Percentiles rank a stretch among this genome's conserved stretches.
phyloP scores from a whole-genome alignment of 37 sponge, comb jelly and placozoan species.

The Hormiphora californensis region DNA sequence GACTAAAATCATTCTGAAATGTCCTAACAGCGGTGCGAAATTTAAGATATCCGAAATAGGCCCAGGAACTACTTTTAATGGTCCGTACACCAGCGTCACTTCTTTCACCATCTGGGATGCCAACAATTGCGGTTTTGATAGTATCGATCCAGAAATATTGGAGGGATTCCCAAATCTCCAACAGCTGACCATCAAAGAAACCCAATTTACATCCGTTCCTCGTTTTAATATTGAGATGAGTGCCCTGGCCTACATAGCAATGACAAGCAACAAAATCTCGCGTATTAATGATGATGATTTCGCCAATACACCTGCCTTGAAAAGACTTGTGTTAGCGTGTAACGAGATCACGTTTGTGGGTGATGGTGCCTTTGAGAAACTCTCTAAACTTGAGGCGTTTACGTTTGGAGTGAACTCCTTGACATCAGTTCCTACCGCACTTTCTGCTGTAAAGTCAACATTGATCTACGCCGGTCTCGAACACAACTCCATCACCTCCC shows the following conservation, averaged over 20 bases:
- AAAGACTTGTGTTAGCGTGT: constrained; percentile 26
- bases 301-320: neutral
- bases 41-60: too few relatives aligned
- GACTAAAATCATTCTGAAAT: too few relatives aligned
- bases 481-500: neutral
- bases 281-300: neutral
- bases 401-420: neutral
- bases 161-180: constrained; percentile 30
- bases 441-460: neutral
- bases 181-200: neutral
- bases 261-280: neutral
- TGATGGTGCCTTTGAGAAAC: neutral
- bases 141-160: neutral
- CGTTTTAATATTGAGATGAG: neutral
- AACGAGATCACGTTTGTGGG: neutral
- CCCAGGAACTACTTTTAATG: too few relatives aligned
- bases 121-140: too few relatives aligned
- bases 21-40: too few relatives aligned
- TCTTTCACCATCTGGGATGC: too few relatives aligned
- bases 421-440: neutral
- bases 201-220: neutral
- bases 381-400: neutral
- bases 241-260: neutral
- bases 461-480: neutral
- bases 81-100: too few relatives aligned